Evolutionary conservation across 2,113 vertebrate species (phyloP).

Genomic region (Leptobrachium ailaonicum): DNA sequence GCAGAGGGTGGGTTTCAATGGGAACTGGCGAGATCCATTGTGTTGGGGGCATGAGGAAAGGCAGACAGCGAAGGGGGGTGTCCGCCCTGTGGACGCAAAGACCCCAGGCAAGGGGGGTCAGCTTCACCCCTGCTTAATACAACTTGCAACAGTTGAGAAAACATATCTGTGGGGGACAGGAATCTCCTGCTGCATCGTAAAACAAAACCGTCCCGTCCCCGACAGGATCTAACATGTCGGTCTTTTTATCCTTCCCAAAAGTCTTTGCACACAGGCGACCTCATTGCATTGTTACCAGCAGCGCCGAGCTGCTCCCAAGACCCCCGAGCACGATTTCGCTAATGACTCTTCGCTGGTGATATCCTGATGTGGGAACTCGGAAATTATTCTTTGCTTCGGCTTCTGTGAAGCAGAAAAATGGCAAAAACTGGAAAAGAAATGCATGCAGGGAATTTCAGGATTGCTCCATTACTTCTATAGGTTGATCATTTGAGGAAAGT

Average conservation of each 20-base stretch:
- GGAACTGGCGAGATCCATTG: slow-evolving; percentile 72
- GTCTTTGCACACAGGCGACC: slow-evolving; percentile 46
- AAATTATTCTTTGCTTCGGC: not conserved
- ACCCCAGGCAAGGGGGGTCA: not conserved
- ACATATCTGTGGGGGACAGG: slow-evolving; percentile 61
- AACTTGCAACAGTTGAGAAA: slow-evolving; percentile 64
- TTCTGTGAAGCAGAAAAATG: too few relatives aligned
- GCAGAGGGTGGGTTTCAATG: slow-evolving; percentile 62
- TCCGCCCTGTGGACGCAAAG: not conserved
- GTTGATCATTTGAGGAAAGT: too few relatives aligned
- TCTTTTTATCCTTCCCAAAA: slow-evolving; percentile 55
- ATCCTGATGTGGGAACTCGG: not conserved
- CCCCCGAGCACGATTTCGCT: slow-evolving; percentile 4
- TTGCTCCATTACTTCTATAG: too few relatives aligned
- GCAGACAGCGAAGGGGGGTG: slow-evolving; percentile 55
- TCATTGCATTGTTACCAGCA: slow-evolving; percentile 55
- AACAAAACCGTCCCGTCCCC: slow-evolving; percentile 60
- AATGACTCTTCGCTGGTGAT: slow-evolving; percentile 10
- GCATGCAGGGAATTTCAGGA: too few relatives aligned
- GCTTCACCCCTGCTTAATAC: slow-evolving; percentile 60
- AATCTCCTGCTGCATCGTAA: slow-evolving; percentile 60
- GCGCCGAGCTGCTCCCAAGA: slow-evolving; percentile 42
- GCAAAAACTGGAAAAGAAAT: too few relatives aligned
- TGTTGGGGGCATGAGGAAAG: slow-evolving; percentile 66
- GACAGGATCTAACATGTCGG: slow-evolving; percentile 64